Base-by-base conservation (phyloP, 2,888 invertebrate species). In the Plebejus melissa region DNA sequence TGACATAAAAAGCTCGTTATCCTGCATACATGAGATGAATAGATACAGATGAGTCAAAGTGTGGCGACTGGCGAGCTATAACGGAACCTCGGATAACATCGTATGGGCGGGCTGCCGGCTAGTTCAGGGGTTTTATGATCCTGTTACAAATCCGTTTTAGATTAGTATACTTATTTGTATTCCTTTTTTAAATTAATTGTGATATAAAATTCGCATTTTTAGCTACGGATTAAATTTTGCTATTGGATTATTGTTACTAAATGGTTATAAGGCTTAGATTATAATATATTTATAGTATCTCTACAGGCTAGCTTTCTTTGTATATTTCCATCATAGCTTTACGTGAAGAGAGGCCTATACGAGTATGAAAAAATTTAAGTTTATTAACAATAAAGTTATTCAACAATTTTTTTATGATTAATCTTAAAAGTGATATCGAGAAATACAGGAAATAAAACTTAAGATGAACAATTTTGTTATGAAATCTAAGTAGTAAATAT, bases 41-140 rank as follows among this genome's bases (percentile, higher is more conserved):
- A 71, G 71, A 71, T 50, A 50, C 46, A 46, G 13, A 71, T 72
- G 72, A 72, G 72, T 72, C 72, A 72, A 72, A 72, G 54, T 72
- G 11, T 50, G 16, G 72, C 32, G 72, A 13, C 32, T 50, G 16
- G 72, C 32, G 72, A 13, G 54, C 54, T 28, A 9, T 72, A 72
- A 72, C 72, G 54, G 72, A 32, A 54, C 32, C 28, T 2, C 32
- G 11, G 54, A 72, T 72, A 72, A 50, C 72, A 72, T 72, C 72
- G 28, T 11, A 72, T 72, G 50, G 72, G 72, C 72, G 72, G 72
- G 50, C 13, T 32, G 54, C 72, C 54, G 72, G 50, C 13, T 4
- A 9, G 28, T 70, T 28, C 46, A 46, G 22, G 6, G 32, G 32
- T 32, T 54, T 41, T 46, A 46, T 71, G 7, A 22, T 72, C 13